Evolutionary conservation across 1,140 invertebrate species (phyloP).

Genomic region (Drosophila ohnishii): DNA sequence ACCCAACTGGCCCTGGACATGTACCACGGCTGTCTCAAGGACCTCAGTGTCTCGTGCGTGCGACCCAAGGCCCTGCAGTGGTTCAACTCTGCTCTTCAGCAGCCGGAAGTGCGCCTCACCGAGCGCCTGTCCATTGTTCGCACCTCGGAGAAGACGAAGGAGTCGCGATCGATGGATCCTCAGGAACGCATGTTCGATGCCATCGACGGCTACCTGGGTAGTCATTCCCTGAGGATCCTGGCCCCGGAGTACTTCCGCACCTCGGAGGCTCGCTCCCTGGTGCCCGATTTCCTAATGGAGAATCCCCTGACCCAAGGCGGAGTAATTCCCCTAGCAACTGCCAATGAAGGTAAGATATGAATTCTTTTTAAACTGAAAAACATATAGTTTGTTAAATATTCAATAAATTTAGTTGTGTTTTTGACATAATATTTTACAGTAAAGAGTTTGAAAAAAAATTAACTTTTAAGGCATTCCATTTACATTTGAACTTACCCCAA

Average conservation of each 20-base stretch:
- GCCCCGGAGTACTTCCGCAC: conserved; percentile 86
- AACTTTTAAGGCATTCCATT: too few species aligned
- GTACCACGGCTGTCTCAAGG: conserved; percentile 86
- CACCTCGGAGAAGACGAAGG: conserved; percentile 82
- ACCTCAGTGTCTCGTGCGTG: conserved; percentile 87
- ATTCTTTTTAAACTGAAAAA: too few species aligned
- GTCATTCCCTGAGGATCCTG: conserved; percentile 86
- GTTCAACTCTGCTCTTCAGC: conserved; percentile 86
- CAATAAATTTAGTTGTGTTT: not conserved
- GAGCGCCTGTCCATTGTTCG: conserved; percentile 88
- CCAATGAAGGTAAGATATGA: conserved; percentile 84
- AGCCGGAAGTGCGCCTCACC: conserved; percentile 88
- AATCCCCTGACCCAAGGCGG: conserved; percentile 87
- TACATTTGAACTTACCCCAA: too few species aligned
- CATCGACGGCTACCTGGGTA: conserved; percentile 87
- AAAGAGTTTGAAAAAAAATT: too few species aligned
- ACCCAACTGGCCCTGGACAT: conserved; percentile 86
- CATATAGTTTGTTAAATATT: not conserved
- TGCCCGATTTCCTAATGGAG: conserved; percentile 87
- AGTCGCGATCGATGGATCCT: conserved; percentile 36
- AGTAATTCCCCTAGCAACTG: conserved; percentile 86
- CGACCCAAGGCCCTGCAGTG: conserved; percentile 90
- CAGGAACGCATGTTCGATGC: conserved; percentile 85
- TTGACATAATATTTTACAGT: not conserved
- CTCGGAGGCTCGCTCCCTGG: conserved; percentile 84